A percentile compares a stretch with the other conserved stretches of the same genome.
phyloP scores from a whole-genome alignment of 2,888 invertebrate species.

The Liodrosophila aerea region DNA sequence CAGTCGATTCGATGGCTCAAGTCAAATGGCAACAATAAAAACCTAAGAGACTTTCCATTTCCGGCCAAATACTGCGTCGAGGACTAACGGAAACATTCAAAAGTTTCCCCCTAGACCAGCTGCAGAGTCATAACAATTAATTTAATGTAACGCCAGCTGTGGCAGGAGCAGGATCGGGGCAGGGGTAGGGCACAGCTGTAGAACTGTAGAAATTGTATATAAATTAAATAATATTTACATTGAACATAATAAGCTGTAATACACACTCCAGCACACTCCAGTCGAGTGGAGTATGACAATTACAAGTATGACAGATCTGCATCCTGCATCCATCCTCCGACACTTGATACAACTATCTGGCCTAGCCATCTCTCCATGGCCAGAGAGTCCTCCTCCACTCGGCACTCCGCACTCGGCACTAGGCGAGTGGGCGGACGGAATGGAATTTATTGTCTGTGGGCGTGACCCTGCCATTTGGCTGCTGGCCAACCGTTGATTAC shows the following conservation, averaged over 20 bases:
- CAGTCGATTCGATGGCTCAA: constrained; percentile 65
- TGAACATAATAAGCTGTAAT: too few relatives aligned
- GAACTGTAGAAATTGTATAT: neutral
- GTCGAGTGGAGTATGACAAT: neutral
- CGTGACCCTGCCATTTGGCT: constrained; percentile 44
- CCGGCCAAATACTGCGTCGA: constrained; percentile 39
- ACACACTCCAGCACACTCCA: too few relatives aligned
- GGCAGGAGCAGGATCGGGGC: constrained; percentile 6
- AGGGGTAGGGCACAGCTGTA: neutral
- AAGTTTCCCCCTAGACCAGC: too few relatives aligned
- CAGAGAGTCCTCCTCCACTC: neutral
- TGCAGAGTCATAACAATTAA: constrained; percentile 57
- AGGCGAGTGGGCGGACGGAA: constrained; percentile 39
- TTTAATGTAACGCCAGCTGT: constrained; percentile 51
- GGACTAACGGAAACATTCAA: constrained; percentile 41
- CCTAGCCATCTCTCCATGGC: constrained; percentile 14
- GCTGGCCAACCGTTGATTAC: constrained; percentile 15
- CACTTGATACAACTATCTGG: constrained; percentile 13
- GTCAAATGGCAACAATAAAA: constrained; percentile 68
- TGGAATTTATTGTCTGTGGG: constrained; percentile 61
- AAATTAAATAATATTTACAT: neutral
- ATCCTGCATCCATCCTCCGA: neutral
- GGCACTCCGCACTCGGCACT: constrained; percentile 15
- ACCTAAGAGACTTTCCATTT: constrained; percentile 53
- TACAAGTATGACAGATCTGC: neutral